Base-by-base conservation (phyloP, 2,113 vertebrate species). In the Gopherus evgoodei region DNA sequence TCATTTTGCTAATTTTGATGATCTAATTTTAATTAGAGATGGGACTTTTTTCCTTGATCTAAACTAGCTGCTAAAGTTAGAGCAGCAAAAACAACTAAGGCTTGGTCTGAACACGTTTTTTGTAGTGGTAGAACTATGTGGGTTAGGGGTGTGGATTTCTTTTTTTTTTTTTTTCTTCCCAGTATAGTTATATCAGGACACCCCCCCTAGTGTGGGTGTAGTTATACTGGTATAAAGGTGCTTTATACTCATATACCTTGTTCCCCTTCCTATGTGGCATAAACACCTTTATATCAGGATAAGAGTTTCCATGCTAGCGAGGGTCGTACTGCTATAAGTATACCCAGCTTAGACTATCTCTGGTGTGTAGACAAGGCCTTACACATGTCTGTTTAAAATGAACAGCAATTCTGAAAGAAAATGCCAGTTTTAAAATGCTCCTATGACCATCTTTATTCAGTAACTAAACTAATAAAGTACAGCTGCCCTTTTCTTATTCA, bases 401-500 rank as follows among this genome's bases (percentile, higher is more conserved):
- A 90, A 49, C 9, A 83, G 35, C n/a, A 75, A 10, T 42, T 88
- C 12, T 87, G 65, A 83, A 91, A 86, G 35, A 52, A 88, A 84
- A 31, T 6, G 7, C 50, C 31, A 11, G 44, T 88, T 94, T 53
- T 79, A 31, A 54, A 86, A 27, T 22, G 35, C 17, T 91, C 5
- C 72, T 53, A 3, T 81, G 76, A 82, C 22, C 6, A 16, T 38
- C 35, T 47, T 13, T 78, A 93, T 38, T 44, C 5, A 31, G 47
- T 69, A 56, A 27, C 44, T 81, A 11, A 88, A 75, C 19, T 91
- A 5, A 1, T 79, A 0, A 91, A 87, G 93, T 42, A 8, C 49
- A 82, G 3, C 62, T 92, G 11, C 50, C 38, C 72, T 81, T 72
- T 80, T 54, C 75, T 56, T 82, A 6, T 69, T 5, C 97, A 99